Percentiles rank a stretch among this genome's conserved stretches.
These are phyloP conservation scores for Mythimna pallens DNA, from an alignment of 2,888 invertebrate species.

Conservation along the genomic window DNA sequence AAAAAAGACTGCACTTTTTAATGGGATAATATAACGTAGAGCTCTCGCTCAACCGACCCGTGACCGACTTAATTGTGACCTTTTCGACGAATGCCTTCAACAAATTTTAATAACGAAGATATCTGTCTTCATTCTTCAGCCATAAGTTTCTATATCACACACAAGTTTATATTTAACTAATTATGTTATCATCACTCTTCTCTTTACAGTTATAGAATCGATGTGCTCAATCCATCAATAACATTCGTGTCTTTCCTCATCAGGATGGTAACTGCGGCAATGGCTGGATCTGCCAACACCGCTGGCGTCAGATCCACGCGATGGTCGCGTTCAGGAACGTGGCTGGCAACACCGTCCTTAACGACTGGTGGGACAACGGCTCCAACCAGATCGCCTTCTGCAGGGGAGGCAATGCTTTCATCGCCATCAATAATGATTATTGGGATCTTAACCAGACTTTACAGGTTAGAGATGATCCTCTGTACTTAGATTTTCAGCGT, in stretches of 20 bases:
- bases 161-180: too few species aligned
- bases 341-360: slow-evolving; percentile 88
- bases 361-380: slow-evolving; percentile 94
- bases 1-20: not conserved
- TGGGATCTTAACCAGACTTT: slow-evolving; percentile 88
- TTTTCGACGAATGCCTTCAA: not conserved
- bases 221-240: not conserved
- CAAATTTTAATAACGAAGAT: too few species aligned
- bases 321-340: slow-evolving; percentile 94
- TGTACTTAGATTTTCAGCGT: not conserved
- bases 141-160: not conserved
- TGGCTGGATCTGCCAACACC: slow-evolving; percentile 95
- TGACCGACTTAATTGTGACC: not conserved
- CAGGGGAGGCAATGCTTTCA: slow-evolving; percentile 90
- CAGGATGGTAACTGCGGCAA: slow-evolving; percentile 90
- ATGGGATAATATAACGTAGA: not conserved
- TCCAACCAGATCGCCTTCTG: slow-evolving; percentile 94
- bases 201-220: too few species aligned
- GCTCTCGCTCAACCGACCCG: not conserved
- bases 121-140: not conserved
- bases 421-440: slow-evolving; percentile 91
- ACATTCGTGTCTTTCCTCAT: not conserved
- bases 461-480: slow-evolving; percentile 76
- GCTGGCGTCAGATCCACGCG: slow-evolving; percentile 94
- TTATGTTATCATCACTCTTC: too few species aligned